phyloP scores from a whole-genome alignment of 2,113 vertebrate species.

The Megatriorchis doriae region DNA sequence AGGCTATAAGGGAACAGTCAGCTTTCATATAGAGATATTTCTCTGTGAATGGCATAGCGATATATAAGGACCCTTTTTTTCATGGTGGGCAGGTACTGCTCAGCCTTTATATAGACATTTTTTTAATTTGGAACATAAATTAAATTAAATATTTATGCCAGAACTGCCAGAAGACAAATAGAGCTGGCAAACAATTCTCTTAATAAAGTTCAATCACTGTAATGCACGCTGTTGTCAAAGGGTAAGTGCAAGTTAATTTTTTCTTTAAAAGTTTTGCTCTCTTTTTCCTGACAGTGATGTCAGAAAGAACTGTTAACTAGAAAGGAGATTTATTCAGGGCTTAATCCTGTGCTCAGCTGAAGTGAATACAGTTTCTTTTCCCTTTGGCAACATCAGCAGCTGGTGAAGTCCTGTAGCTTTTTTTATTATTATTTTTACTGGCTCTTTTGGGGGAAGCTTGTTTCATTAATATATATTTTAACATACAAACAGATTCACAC shows the following conservation, averaged over 20 bases:
- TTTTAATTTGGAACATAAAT: slow-evolving; percentile 65
- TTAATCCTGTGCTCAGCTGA: background rate
- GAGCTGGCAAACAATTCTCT: slow-evolving; percentile 59
- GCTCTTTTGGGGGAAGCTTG: background rate
- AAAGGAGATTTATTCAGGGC: background rate
- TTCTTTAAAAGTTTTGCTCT: slow-evolving; percentile 57
- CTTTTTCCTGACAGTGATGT: slow-evolving; percentile 47
- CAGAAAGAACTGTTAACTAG: slow-evolving; percentile 9
- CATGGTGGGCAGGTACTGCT: background rate
- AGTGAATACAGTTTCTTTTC: background rate
- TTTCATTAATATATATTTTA: background rate
- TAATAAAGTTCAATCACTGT: slow-evolving; percentile 67
- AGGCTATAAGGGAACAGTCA: background rate
- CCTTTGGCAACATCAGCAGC: background rate
- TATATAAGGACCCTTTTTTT: slow-evolving; percentile 15
- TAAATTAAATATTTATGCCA: slow-evolving; percentile 74
- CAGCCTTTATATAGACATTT: slow-evolving; percentile 29
- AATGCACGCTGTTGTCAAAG: slow-evolving; percentile 65
- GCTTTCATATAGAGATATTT: slow-evolving; percentile 1
- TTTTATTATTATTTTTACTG: background rate
- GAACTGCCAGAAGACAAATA: slow-evolving; percentile 64
- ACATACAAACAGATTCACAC: background rate
- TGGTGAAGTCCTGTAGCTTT: background rate
- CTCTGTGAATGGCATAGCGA: background rate
- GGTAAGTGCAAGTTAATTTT: slow-evolving; percentile 59